Evolutionary conservation across 2,797 vertebrate species (phyloP), one percentile per base, ranked within the genome.

Genomic region (Trachurus trachurus): DNA sequence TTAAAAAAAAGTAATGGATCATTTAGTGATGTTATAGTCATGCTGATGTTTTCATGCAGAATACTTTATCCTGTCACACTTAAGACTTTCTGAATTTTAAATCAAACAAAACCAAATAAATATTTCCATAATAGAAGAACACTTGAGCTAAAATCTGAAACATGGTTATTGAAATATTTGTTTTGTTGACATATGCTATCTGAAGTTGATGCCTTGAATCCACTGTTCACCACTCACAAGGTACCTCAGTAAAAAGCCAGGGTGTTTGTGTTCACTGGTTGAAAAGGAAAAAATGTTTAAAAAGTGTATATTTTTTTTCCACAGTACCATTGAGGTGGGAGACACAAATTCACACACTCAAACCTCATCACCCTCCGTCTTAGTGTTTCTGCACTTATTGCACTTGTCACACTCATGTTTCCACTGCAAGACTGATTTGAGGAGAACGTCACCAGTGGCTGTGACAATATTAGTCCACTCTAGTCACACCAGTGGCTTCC

Each of bases 341-440:
- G 44, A 71, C 66, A 66, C 2, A 50, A 0, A 58, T 60, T 40
- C 9, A 54, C 60, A 37, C 31, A 11, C 49, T 59, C 45, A 45
- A 31, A 6, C 66, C 45, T 47, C 54, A 34, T 59, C 49, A 31
- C 4, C 60, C 2, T 60, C 26, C 26, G 34, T 61, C 26, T 29
- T 61, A 74, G 69, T 71, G 63, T 71, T 45, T 17, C 52, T 68
- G 47, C 56, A 58, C 50, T 64, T 52, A 26, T 29, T 61, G 56
- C 56, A 80, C 57, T 73, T 66, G 26, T 72, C 56, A 26, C 21
- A 62, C 52, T 74, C 11, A 4, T 49, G 37, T 29, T 63, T 60
- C 40, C 66, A 56, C 61, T 72, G n/a, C 70, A 73, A 74, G 37
- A 44, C 50, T 64, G 34, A 77, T 76, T 75, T 62, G 21, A 88